Percentiles rank a stretch among this genome's conserved stretches.
Conservation (phyloP, 37 sponge, comb jelly and placozoan species). For the Aplysina aerophoba region DNA sequence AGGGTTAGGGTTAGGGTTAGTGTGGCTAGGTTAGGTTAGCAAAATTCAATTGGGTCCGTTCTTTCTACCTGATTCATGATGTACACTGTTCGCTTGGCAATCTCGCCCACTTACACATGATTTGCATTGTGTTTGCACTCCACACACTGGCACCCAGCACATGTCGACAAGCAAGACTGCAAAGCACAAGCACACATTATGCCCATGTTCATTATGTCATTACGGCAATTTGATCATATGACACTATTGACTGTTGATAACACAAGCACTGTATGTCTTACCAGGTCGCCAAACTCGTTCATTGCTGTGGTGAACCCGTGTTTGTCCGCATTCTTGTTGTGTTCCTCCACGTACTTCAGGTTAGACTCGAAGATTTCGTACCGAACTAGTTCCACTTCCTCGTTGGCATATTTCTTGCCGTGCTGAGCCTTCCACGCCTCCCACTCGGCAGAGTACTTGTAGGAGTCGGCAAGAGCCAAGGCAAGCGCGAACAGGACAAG, state of each 20-base stretch:
- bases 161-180: too few species aligned
- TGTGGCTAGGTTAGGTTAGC: too few species aligned
- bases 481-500: too few species aligned
- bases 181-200: background rate
- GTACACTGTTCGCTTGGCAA: too few species aligned
- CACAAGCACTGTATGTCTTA: background rate
- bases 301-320: constrained; percentile 59
- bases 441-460: constrained; percentile 68
- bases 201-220: background rate
- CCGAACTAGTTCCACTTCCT: constrained; percentile 40
- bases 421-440: constrained; percentile 54
- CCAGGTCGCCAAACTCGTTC: constrained; percentile 73
- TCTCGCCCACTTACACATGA: too few species aligned
- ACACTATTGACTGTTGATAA: background rate
- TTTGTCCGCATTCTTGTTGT: constrained; percentile 54
- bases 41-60: too few species aligned
- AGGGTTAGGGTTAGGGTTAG: too few species aligned
- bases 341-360: constrained; percentile 58
- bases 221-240: background rate
- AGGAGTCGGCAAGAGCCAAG: constrained; percentile 9
- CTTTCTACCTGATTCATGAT: too few species aligned
- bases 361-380: constrained; percentile 57
- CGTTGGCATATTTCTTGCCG: constrained; percentile 46
- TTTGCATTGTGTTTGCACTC: too few species aligned
- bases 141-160: too few species aligned